These are phyloP conservation scores for Calonectris borealis DNA, from an alignment of 2,113 vertebrate species.

Conservation along the genomic window DNA sequence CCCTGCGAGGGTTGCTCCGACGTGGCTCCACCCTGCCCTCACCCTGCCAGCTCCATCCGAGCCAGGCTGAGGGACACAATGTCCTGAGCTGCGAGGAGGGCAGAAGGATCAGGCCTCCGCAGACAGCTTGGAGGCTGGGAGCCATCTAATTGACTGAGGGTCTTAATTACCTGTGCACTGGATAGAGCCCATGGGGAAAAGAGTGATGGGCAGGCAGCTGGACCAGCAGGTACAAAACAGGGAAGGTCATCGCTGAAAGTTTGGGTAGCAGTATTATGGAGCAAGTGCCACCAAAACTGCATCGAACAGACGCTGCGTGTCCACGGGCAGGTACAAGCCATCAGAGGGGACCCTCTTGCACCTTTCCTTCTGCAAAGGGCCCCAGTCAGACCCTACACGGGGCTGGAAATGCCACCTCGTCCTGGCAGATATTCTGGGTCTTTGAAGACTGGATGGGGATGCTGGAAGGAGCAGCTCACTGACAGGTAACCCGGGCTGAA, in stretches of 20 bases:
- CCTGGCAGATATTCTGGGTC: neutral
- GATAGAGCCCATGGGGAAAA: neutral
- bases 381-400: accelerated
- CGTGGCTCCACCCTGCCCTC: accelerated
- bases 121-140: neutral
- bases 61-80: accelerated
- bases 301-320: neutral
- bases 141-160: neutral
- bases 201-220: neutral
- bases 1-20: accelerated
- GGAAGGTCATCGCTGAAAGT: neutral
- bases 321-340: neutral
- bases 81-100: neutral
- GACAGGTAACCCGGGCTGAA: neutral
- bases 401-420: neutral
- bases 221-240: neutral
- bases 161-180: neutral
- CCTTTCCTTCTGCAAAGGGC: neutral
- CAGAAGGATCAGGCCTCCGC: neutral
- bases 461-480: neutral
- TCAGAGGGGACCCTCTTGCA: neutral
- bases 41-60: accelerated
- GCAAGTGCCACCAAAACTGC: neutral
- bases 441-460: neutral
- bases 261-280: neutral